These are phyloP conservation scores for Amphilophus citrinellus DNA, from an alignment of 2,113 vertebrate species.

Conservation along the genomic window DNA sequence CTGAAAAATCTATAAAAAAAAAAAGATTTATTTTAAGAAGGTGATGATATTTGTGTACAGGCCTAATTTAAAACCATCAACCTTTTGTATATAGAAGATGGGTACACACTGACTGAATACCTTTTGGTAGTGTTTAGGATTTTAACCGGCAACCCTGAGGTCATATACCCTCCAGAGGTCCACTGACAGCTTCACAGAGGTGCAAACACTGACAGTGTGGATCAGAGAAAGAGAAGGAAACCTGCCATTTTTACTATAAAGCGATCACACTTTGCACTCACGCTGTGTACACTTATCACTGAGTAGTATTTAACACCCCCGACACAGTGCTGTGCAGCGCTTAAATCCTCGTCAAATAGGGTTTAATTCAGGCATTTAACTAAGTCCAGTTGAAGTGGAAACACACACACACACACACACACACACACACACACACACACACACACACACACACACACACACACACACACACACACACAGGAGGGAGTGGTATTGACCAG, in stretches of 20 bases:
- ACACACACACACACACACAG: slow-evolving; percentile 22
- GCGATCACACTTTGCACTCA: background rate
- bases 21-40: too few relatives aligned
- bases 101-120: background rate
- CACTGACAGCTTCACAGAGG: background rate
- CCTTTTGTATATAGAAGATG: background rate
- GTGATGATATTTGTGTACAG: background rate
- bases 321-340: slow-evolving; percentile 35
- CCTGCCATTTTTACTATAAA: background rate
- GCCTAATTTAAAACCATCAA: too few relatives aligned
- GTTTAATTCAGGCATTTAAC: slow-evolving; percentile 52
- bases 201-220: background rate
- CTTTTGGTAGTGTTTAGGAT: background rate
- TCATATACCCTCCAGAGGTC: background rate
- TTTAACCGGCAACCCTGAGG: background rate
- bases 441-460: background rate
- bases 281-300: background rate
- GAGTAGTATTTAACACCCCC: slow-evolving; percentile 37
- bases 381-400: slow-evolving; percentile 31
- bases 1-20: too few relatives aligned
- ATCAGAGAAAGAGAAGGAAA: slow-evolving; percentile 19
- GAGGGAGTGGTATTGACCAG: slow-evolving; percentile 16
- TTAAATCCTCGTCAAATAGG: slow-evolving; percentile 39
- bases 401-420: background rate
- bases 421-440: slow-evolving; percentile 22